Conservation (phyloP, 2,797 vertebrate genomes). For the Pteronotus mesoamericanus region DNA sequence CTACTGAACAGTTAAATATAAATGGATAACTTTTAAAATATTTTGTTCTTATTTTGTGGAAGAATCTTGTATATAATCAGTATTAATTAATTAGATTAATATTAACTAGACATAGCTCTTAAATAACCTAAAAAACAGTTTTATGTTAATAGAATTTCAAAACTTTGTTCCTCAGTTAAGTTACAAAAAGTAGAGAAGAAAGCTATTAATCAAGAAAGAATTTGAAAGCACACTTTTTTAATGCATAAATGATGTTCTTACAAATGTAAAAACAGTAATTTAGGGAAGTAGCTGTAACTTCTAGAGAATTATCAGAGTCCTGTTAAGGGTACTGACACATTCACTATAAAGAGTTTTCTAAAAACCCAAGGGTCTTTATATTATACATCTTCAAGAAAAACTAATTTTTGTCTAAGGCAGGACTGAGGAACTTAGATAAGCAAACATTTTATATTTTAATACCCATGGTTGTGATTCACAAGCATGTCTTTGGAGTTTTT, state of each 20-base stretch:
- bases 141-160: conserved; percentile 6
- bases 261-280: not conserved
- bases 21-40: not conserved
- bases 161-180: not conserved
- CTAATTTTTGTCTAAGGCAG: conserved; percentile 1
- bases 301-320: not conserved
- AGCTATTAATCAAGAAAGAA: not conserved
- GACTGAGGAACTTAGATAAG: not conserved
- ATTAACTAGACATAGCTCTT: not conserved
- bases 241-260: not conserved
- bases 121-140: not conserved
- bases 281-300: not conserved
- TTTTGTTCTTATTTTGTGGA: not conserved
- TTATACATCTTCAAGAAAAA: not conserved
- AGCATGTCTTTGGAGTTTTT: not conserved
- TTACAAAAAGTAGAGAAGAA: not conserved
- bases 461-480: not conserved
- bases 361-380: not conserved
- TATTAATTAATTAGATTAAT: not conserved
- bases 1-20: not conserved
- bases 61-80: not conserved
- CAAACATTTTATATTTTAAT: conserved; percentile 1
- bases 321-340: not conserved
- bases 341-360: conserved; percentile 3
- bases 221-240: not conserved